A percentile compares a stretch with the other conserved stretches of the same genome.
Conservation (phyloP, 2,797 vertebrate species). For the Heliangelus exortis region DNA sequence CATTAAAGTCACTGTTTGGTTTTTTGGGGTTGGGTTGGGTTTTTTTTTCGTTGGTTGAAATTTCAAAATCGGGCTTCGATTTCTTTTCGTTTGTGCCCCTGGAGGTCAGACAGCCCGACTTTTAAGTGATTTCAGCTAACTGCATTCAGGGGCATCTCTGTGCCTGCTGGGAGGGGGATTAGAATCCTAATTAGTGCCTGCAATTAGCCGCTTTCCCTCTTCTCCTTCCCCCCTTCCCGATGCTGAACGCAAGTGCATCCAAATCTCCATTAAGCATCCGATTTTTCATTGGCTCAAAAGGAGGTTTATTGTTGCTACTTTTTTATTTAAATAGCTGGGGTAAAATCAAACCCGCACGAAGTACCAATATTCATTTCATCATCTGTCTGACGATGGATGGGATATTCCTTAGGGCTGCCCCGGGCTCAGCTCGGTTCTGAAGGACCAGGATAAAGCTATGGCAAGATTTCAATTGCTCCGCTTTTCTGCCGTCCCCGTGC, state of each 20-base stretch:
- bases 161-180: constrained; percentile 65
- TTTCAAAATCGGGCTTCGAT: constrained; percentile 34
- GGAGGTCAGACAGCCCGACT: constrained; percentile 47
- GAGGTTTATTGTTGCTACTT: constrained; percentile 33
- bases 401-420: background rate
- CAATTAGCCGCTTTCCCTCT: constrained; percentile 48
- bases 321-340: background rate
- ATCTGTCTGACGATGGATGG: background rate
- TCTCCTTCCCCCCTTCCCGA: background rate
- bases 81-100: constrained; percentile 51
- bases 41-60: constrained; percentile 18
- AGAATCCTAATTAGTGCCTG: constrained; percentile 53
- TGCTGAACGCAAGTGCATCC: background rate
- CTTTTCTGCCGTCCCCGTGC: accelerated
- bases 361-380: background rate
- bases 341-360: background rate
- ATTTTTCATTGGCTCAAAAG: constrained; percentile 39
- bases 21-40: background rate
- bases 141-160: constrained; percentile 42
- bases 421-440: accelerated
- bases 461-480: accelerated
- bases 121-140: constrained; percentile 19
- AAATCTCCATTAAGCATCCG: constrained; percentile 9
- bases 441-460: accelerated
- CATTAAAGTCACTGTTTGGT: constrained; percentile 28